phyloP scores from a whole-genome alignment of 2,113 vertebrate species.

The Thunnus maccoyii region DNA sequence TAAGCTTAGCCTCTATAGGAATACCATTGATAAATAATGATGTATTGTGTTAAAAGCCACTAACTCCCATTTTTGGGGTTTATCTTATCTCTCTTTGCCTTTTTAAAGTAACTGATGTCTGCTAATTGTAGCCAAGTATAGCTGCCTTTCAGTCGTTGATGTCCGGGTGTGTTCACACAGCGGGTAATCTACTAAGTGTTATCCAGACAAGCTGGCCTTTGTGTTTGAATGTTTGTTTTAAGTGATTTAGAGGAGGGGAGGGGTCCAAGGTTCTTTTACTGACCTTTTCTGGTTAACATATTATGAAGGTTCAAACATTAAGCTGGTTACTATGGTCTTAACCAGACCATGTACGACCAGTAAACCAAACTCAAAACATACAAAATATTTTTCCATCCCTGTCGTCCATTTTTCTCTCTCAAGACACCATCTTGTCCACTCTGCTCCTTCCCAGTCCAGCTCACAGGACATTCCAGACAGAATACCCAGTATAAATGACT shows the following conservation, averaged over 20 bases:
- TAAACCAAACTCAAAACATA: conserved; percentile 1
- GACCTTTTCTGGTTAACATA: conserved; percentile 26
- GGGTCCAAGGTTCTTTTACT: conserved; percentile 19
- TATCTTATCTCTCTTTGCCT: not conserved
- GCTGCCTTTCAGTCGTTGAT: conserved; percentile 24
- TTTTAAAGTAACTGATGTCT: conserved; percentile 22
- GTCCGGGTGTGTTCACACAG: conserved; percentile 25
- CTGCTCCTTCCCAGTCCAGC: conserved; percentile 18
- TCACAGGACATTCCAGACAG: conserved; percentile 71
- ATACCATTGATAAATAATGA: conserved; percentile 1
- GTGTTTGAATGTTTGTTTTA: conserved; percentile 54
- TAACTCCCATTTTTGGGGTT: not conserved
- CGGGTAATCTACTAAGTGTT: conserved; percentile 33
- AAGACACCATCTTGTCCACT: conserved; percentile 52
- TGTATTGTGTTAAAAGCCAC: conserved; percentile 36
- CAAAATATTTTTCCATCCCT: not conserved
- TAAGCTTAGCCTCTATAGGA: conserved; percentile 24
- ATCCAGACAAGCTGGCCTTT: conserved; percentile 53
- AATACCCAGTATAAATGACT: conserved; percentile 51
- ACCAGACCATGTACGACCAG: not conserved
- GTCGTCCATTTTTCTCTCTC: conserved; percentile 7
- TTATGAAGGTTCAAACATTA: conserved; percentile 41
- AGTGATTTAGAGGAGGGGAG: not conserved
- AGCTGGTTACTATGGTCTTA: conserved; percentile 14
- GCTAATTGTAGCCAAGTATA: conserved; percentile 18